Percentiles rank a stretch among this genome's conserved stretches.
Evolutionary conservation across 1,140 invertebrate species (phyloP).

Genomic region (Coenobita brevimanus): DNA sequence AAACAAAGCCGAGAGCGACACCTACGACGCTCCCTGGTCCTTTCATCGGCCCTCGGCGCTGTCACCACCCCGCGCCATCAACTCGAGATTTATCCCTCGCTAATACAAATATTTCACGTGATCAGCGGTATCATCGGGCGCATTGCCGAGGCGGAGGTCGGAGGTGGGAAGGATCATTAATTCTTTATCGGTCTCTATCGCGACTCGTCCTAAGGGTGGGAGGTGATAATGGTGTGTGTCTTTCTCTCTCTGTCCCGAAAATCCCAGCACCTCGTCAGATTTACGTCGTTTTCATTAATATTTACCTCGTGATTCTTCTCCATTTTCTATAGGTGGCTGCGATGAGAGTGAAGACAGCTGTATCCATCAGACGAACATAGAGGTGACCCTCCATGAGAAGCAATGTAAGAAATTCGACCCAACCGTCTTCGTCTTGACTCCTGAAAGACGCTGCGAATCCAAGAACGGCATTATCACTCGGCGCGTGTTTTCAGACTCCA

Average conservation of each 20-base stretch:
- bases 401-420: too few relatives aligned
- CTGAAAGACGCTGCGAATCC: not conserved
- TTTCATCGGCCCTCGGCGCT: not conserved
- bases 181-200: constrained; percentile 16
- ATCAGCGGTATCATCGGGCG: too few relatives aligned
- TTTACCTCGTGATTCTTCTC: constrained; percentile 44
- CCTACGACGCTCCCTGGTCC: not conserved
- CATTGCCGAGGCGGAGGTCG: too few relatives aligned
- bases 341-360: not conserved
- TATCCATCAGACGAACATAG: not conserved
- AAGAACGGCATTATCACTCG: constrained; percentile 27
- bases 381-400: not conserved
- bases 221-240: not conserved
- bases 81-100: constrained; percentile 34
- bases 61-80: constrained; percentile 3
- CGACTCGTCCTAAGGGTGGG: not conserved
- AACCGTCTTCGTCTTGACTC: too few relatives aligned
- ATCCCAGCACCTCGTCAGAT: not conserved
- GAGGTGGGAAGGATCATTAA: constrained; percentile 39
- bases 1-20: not conserved
- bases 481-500: constrained; percentile 15
- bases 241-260: not conserved
- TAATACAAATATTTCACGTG: constrained; percentile 58
- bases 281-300: constrained; percentile 55
- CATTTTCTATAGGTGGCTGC: not conserved